Base-by-base conservation (phyloP, 2,888 invertebrate species). In the Masnerella sp. region DNA sequence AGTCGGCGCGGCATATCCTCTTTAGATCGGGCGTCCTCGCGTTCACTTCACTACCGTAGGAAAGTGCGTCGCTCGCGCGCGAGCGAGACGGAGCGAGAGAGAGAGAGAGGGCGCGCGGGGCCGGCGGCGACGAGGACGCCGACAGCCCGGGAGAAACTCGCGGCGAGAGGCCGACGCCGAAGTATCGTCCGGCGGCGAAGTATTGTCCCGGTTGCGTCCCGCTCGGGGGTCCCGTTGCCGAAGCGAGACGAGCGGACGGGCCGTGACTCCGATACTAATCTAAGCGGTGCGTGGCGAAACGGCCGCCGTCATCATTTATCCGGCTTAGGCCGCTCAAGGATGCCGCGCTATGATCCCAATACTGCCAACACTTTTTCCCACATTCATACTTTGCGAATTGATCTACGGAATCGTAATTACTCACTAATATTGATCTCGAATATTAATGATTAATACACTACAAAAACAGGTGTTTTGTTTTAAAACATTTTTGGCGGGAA, bases 191-290 rank as follows among this genome's bases (percentile, higher is more conserved):
- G 58, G 51, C 49, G 80, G 42, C 74, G 42, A 81, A 82, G 64
- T 82, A 78, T 80, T 82, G 84, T 71, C 82, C 76, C 68, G 77
- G 83, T 82, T 81, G 78, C 80, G 85, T 85, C 86, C 84, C 84
- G 86, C 85, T 86, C 77, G 82, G 80, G 83, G 85, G 86, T 86
- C 85, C 86, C 85, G 86, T 85, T 85, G 78, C 80, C 76, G 79
- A 73, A 77, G 78, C 75, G 59, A 36, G 34, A 59, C 78, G 43
- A 69, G 78, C 79, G 78, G 79, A 51, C 54, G 56, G 81, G 78
- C 77, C 79, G 75, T 76, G 77, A 79, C 80, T 80, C 83, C 78
- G 85, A 85, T 83, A 85, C 78, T 84, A 83, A 85, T 84, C 84
- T 84, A 79, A 75, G 9, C 15, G 54, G 28, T 58, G 74, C 62